A percentile compares a stretch with the other conserved stretches of the same genome.
These are phyloP conservation scores for Cerceris ruficornis DNA, from an alignment of 2,888 invertebrate genomes.

Conservation along the genomic window DNA sequence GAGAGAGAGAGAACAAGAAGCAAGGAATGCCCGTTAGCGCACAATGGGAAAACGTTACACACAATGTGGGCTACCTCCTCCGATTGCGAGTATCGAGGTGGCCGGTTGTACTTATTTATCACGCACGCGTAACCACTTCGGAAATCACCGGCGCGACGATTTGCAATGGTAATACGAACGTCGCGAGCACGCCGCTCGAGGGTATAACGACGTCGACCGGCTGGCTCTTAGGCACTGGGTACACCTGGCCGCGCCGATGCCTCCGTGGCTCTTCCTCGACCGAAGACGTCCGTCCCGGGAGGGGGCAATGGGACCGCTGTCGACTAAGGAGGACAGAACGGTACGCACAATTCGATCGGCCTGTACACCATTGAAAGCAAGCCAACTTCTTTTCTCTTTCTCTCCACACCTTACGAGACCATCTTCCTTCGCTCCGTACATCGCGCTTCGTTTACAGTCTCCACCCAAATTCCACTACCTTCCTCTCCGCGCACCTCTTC, in stretches of 20 bases:
- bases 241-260: constrained; percentile 76
- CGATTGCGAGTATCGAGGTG: constrained; percentile 15
- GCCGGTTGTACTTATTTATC: constrained; percentile 44
- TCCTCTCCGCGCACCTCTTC: background rate
- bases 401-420: background rate
- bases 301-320: constrained; percentile 72
- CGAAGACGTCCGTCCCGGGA: constrained; percentile 75
- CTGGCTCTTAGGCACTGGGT: constrained; percentile 70
- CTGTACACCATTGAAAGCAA: constrained; percentile 79
- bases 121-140: constrained; percentile 53
- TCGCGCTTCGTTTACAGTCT: constrained; percentile 35
- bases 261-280: constrained; percentile 77
- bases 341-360: constrained; percentile 80
- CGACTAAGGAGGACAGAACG: constrained; percentile 81
- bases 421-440: background rate
- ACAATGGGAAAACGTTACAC: constrained; percentile 56
- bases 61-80: constrained; percentile 39
- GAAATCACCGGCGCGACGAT: constrained; percentile 54
- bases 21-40: constrained; percentile 35
- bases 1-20: background rate
- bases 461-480: constrained; percentile 43
- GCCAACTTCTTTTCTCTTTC: constrained; percentile 64
- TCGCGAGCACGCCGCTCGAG: constrained; percentile 54
- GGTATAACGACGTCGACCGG: constrained; percentile 66
- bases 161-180: constrained; percentile 60